phyloP scores from a whole-genome alignment of 2,888 invertebrate genomes.

The Strigamia transsilvanica region DNA sequence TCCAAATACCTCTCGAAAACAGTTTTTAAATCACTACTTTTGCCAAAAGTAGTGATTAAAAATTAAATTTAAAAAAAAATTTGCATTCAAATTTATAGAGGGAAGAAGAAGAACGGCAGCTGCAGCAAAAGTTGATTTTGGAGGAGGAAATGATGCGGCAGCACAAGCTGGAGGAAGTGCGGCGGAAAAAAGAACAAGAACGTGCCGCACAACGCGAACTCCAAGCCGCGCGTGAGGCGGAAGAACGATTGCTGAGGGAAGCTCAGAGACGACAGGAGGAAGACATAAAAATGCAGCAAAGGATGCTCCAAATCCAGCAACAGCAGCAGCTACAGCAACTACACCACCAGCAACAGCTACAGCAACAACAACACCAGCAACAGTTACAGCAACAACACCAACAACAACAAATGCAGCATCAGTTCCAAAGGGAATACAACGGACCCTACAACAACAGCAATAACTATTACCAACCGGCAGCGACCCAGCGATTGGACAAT shows the following conservation, averaged over 20 bases:
- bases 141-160: conserved; percentile 62
- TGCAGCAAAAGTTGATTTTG: conserved; percentile 59
- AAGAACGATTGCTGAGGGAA: conserved; percentile 64
- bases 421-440: conserved; percentile 50
- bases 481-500: conserved; percentile 55
- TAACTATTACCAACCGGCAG: conserved; percentile 46
- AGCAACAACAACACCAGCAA: conserved; percentile 59
- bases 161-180: conserved; percentile 69
- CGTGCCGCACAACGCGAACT: conserved; percentile 61
- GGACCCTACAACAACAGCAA: conserved; percentile 23
- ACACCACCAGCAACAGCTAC: conserved; percentile 54
- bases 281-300: conserved; percentile 55
- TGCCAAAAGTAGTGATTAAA: too few relatives aligned
- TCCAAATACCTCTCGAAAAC: too few relatives aligned
- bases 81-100: too few relatives aligned
- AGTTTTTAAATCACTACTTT: too few relatives aligned
- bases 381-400: conserved; percentile 57
- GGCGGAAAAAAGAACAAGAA: conserved; percentile 68
- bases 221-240: conserved; percentile 64
- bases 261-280: conserved; percentile 65
- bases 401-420: conserved; percentile 58
- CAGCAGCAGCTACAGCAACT: conserved; percentile 58
- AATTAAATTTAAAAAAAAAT: too few relatives aligned
- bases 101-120: conserved; percentile 59
- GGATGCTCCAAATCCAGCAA: conserved; percentile 59